A percentile compares a stretch with the other conserved stretches of the same genome.
phyloP scores from a whole-genome alignment of 2,888 invertebrate species.

The Sthenelais limicola region DNA sequence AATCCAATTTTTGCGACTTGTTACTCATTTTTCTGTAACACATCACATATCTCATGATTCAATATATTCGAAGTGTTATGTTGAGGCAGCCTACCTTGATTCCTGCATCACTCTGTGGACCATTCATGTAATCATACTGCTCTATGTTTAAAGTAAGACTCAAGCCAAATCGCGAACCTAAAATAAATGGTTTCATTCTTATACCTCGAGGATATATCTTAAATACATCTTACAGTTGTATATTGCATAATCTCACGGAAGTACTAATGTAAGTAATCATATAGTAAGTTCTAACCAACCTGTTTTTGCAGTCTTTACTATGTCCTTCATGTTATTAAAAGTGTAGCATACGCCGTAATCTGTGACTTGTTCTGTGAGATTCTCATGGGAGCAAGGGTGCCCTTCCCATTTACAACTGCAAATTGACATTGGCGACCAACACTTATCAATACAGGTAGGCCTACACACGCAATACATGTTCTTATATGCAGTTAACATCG shows the following conservation, averaged over 20 bases:
- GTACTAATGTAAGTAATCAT: background rate
- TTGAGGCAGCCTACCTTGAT: conserved; percentile 53
- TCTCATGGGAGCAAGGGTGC: conserved; percentile 40
- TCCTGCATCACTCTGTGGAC: conserved; percentile 53
- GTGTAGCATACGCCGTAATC: conserved; percentile 55
- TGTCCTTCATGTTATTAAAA: conserved; percentile 45
- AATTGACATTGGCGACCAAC: no score
- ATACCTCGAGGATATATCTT: background rate
- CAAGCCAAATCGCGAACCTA: conserved; percentile 54
- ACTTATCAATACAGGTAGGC: no score
- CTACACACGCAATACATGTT: no score
- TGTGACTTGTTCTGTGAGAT: conserved; percentile 49
- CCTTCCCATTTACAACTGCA: conserved; percentile 51
- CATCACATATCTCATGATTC: no score
- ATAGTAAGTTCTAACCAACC: conserved; percentile 35
- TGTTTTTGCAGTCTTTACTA: conserved; percentile 47
- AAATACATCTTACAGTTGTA: background rate
- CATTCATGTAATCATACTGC: conserved; percentile 55
- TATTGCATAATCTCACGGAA: background rate
- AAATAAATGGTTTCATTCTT: background rate
- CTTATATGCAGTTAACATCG: no score
- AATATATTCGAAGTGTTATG: background rate
- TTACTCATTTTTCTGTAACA: no score
- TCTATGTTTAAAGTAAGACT: conserved; percentile 54
- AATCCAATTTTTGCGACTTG: no score